Percentiles rank a stretch among this genome's conserved stretches.
Evolutionary conservation across 2,888 invertebrate species (phyloP).

Genomic region (Hedya salicella): DNA sequence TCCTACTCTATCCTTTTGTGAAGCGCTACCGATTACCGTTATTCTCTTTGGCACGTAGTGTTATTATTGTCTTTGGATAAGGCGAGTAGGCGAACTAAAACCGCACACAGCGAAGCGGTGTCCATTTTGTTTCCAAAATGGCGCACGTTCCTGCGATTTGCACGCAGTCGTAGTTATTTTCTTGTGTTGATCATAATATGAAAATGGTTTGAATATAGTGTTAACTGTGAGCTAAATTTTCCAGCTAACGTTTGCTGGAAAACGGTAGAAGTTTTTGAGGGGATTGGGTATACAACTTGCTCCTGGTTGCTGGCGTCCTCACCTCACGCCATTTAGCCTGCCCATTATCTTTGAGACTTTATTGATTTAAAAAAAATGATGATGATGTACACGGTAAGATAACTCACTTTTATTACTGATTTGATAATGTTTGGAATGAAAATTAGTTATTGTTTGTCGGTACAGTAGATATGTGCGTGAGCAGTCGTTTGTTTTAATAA

Average conservation of each 20-base stretch:
- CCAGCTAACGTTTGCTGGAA: background rate
- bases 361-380: conserved; percentile 55
- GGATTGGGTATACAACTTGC: background rate
- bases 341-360: conserved; percentile 55
- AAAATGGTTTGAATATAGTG: conserved; percentile 21
- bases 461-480: background rate
- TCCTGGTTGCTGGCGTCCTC: conserved; percentile 54
- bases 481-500: conserved; percentile 22
- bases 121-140: conserved; percentile 42
- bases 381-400: conserved; percentile 82
- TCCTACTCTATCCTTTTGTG: too few species aligned
- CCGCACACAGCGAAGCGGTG: background rate
- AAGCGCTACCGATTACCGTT: too few species aligned
- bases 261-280: conserved; percentile 3
- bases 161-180: conserved; percentile 20
- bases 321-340: conserved; percentile 58
- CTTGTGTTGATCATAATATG: background rate
- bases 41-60: too few species aligned
- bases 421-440: background rate
- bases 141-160: conserved; percentile 25
- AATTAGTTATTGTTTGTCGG: background rate
- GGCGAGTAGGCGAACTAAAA: too few species aligned
- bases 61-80: too few species aligned
- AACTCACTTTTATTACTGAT: conserved; percentile 18
- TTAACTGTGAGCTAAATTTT: conserved; percentile 4